phyloP scores from a whole-genome alignment of 2,113 vertebrate species.

The Serinus canaria region DNA sequence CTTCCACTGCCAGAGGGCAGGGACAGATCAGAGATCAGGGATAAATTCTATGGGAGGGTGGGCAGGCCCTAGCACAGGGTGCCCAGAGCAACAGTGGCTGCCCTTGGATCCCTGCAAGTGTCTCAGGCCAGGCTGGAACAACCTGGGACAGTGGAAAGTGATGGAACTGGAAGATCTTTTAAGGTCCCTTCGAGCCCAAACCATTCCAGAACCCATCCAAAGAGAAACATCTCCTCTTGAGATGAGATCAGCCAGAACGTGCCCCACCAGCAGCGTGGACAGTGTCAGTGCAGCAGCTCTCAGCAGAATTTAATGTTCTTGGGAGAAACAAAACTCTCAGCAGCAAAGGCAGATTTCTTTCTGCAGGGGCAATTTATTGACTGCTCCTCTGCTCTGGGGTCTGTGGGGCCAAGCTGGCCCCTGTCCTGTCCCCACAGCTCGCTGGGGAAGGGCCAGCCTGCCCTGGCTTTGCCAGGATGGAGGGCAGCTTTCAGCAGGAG shows the following conservation, averaged over 20 bases:
- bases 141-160: accelerated
- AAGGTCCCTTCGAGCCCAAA: not conserved
- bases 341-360: not conserved
- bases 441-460: not conserved
- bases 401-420: not conserved
- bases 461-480: not conserved
- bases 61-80: not conserved
- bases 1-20: not conserved
- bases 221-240: not conserved
- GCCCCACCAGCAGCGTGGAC: not conserved
- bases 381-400: not conserved
- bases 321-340: not conserved
- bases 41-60: not conserved
- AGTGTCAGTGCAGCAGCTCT: not conserved
- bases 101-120: not conserved
- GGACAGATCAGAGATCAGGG: accelerated
- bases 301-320: not conserved
- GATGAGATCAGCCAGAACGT: not conserved
- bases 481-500: not conserved
- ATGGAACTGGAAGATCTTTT: not conserved
- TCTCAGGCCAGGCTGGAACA: not conserved
- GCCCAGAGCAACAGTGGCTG: not conserved
- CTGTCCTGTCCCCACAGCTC: accelerated
- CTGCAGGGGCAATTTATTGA: accelerated
- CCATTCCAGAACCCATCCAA: not conserved